A percentile compares a stretch with the other conserved stretches of the same genome.
Conservation (phyloP, 2,888 invertebrate genomes). For the Blastobasis adustella region DNA sequence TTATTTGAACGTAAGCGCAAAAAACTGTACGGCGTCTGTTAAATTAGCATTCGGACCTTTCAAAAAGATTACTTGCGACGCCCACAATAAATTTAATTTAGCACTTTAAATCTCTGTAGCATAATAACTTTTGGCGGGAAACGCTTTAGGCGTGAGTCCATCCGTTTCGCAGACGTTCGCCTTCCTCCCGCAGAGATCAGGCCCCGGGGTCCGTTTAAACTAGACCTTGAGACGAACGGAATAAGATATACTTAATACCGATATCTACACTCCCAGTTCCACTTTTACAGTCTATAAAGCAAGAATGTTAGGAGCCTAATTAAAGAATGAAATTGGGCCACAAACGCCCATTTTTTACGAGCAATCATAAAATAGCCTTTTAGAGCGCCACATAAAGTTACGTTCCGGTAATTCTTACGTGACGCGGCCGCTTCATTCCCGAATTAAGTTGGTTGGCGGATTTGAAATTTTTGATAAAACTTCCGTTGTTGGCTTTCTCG, state of each 20-base stretch:
- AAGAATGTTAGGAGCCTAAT: constrained; percentile 48
- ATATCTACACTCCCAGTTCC: neutral
- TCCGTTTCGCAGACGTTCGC: too few relatives aligned
- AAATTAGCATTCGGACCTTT: too few relatives aligned
- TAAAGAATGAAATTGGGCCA: constrained; percentile 61
- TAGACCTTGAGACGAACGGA: too few relatives aligned
- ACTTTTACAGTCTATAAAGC: constrained; percentile 31
- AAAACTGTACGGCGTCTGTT: too few relatives aligned
- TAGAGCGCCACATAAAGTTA: constrained; percentile 50
- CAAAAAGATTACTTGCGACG: too few relatives aligned
- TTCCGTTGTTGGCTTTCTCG: neutral
- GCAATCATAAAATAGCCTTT: constrained; percentile 63
- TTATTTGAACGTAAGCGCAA: too few relatives aligned
- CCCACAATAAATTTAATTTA: too few relatives aligned
- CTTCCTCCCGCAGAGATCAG: too few relatives aligned
- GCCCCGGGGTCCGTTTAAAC: too few relatives aligned
- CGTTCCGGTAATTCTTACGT: constrained; percentile 46
- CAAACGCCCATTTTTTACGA: constrained; percentile 54
- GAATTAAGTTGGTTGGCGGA: constrained; percentile 41
- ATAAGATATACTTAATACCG: neutral
- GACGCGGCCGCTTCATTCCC: constrained; percentile 40
- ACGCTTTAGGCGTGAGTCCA: too few relatives aligned
- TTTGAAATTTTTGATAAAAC: constrained; percentile 19
- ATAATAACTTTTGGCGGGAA: too few relatives aligned
- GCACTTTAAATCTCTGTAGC: too few relatives aligned